Evolutionary conservation across 2,888 invertebrate species (phyloP), one percentile per base, ranked within the genome.

Genomic region (Trachelus tabidus): DNA sequence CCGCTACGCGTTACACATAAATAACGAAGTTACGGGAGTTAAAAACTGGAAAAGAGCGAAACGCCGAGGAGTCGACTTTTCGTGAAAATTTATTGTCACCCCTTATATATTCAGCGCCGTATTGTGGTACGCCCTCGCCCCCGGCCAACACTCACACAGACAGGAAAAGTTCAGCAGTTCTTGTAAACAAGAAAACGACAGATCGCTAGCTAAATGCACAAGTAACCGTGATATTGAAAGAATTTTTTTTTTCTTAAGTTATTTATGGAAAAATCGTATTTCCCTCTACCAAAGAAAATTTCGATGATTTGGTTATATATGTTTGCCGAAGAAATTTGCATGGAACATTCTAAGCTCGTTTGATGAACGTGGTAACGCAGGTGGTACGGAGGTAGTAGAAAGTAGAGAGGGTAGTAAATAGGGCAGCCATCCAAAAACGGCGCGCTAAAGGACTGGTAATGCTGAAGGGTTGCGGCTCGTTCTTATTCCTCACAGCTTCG

Each of bases 11-110:
- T 83, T 84, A 82, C 84, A 87, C 89, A 90, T 90, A 90, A 90
- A 90, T 90, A 90, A 89, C 89, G 86, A 90, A 90, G 88, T 90
- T 90, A 87, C 85, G 81, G 77, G 85, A 90, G 90, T 89, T 89
- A 82, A 87, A 89, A 90, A 88, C 82, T 88, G 79, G 84, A 83
- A 84, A 83, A 83, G 82, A 85, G 83, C 83, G 81, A 81, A 83
- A 82, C 12, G 83, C 84, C 83, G 82, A 81, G 82, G 84, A 83
- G 80, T 81, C 81, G 83, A 84, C 81, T 83, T 80, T 77, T 80
- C 77, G 81, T 78, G 83, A 81, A 85, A 87, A 88, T 88, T 87
- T 87, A 87, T 87, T 77, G 83, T 82, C 80, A 76, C 78, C 82
- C 79, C 79, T 76, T 82, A 81, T 79, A 77, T 77, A 73, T 78